Evolutionary conservation across 1,140 invertebrate species (phyloP), one percentile per base, ranked within the genome.

Genomic region (Ips nitidus): DNA sequence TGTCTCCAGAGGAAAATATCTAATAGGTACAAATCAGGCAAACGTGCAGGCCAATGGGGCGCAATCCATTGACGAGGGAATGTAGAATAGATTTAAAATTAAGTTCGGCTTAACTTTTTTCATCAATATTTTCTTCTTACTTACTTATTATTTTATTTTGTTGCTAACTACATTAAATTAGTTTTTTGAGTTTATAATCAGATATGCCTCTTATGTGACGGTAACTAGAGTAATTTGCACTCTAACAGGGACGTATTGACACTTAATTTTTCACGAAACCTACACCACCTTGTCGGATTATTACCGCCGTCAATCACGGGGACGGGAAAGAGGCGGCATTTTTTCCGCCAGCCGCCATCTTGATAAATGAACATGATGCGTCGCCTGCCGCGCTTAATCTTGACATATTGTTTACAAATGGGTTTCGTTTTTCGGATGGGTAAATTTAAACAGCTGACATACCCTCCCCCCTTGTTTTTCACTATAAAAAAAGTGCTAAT

Each of bases 391-490:
- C 58, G 58, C 50, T 55, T 71, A 67, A 71, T 71, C 70, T 71
- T 71, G 63, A 71, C 65, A 59, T 70, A 70, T 70, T 64, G 59
- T 72, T 66, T 68, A 68, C 61, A 72, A 68, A 68, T 68, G 66
- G 55, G 52, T 56, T 63, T 52, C 58, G 41, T 61, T 61, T 61
- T 61, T 61, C 55, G 39, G 8, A 37, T 1, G 37, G 39, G 37
- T 41, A 40, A 57, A 57, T 57, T 57, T 57, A 57, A 57, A 57
- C 55, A 57, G 22, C 22, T 22, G 22, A 22, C 22, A 22, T 22
- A 22, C 22, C 22, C 22, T 22, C 22, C 22, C 22, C 22, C 22
- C 22, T 22, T 22, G 0, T 22, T 22, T 22, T 22, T 22, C 22
- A 22, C 22, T 22, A 0, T 22, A 22, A 22, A 22, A 22, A 22